phyloP scores from a whole-genome alignment of 2,888 invertebrate species.

The Drosophila limbata region DNA sequence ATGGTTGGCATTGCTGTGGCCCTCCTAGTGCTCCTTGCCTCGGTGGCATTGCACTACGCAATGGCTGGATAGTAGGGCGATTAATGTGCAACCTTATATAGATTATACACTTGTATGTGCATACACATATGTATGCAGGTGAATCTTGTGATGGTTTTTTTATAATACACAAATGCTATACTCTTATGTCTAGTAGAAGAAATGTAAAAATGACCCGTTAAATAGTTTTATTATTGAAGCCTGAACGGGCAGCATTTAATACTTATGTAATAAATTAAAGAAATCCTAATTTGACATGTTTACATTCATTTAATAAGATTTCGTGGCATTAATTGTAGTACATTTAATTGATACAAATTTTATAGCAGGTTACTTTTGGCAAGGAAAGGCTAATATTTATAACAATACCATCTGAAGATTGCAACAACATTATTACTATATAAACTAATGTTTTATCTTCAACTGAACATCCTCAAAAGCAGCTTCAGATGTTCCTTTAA shows the following conservation, averaged over 20 bases:
- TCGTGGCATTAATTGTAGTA: neutral
- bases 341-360: neutral
- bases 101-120: constrained; percentile 56
- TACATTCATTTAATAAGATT: neutral
- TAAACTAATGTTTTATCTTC: neutral
- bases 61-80: constrained; percentile 55
- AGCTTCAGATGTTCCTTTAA: too few relatives aligned
- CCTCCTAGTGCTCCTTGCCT: constrained; percentile 87
- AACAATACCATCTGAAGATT: neutral
- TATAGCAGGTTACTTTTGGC: constrained; percentile 2
- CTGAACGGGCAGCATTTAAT: constrained; percentile 75
- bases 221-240: constrained; percentile 77
- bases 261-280: constrained; percentile 72
- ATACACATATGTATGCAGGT: constrained; percentile 42
- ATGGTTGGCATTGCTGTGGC: constrained; percentile 87
- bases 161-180: constrained; percentile 63
- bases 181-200: constrained; percentile 59
- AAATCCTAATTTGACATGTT: constrained; percentile 6
- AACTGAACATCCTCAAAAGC: neutral
- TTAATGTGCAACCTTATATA: constrained; percentile 50
- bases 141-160: constrained; percentile 78
- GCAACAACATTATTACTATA: neutral
- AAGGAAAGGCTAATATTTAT: neutral
- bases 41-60: constrained; percentile 87
- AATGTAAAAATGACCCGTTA: constrained; percentile 74